A percentile compares a stretch with the other conserved stretches of the same genome.
These are phyloP conservation scores for Myxocyprinus asiaticus DNA, from an alignment of 2,113 vertebrate genomes.

Conservation along the genomic window DNA sequence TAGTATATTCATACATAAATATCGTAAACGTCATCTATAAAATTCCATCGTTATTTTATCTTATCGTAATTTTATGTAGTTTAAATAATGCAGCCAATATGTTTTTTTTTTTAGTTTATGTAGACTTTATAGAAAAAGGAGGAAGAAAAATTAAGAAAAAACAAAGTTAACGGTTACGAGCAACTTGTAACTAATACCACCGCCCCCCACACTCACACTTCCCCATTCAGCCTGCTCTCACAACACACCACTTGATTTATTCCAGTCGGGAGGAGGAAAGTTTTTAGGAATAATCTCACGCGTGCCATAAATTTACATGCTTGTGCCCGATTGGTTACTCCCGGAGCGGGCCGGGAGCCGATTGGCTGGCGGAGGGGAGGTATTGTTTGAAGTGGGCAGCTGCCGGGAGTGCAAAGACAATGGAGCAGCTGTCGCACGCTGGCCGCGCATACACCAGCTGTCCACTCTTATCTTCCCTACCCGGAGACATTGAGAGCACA, in stretches of 20 bases:
- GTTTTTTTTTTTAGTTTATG: background rate
- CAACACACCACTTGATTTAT: conserved; percentile 78
- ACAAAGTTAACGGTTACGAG: conserved; percentile 61
- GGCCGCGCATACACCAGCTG: conserved; percentile 98
- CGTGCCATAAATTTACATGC: conserved; percentile 96
- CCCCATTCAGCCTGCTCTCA: conserved; percentile 50
- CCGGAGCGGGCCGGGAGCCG: conserved; percentile 67
- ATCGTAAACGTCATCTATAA: no score
- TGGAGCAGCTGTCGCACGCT: conserved; percentile 98
- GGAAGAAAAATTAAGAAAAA: background rate
- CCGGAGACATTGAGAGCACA: conserved; percentile 91
- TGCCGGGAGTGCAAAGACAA: conserved; percentile 93
- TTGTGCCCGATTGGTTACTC: conserved; percentile 75
- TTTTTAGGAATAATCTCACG: conserved; percentile 88
- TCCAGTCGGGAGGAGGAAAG: conserved; percentile 81
- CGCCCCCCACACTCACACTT: conserved; percentile 62
- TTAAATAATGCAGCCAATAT: no score
- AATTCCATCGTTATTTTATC: background rate
- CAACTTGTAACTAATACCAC: conserved; percentile 73
- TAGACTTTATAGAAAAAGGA: background rate
- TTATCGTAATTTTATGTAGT: no score
- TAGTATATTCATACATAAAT: no score
- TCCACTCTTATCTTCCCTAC: conserved; percentile 98
- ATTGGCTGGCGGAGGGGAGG: conserved; percentile 84
- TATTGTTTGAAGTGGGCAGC: conserved; percentile 92